Percentiles rank a stretch among this genome's conserved stretches.
phyloP scores from a whole-genome alignment of 2,797 vertebrate genomes.

The Myripristis murdjan region DNA sequence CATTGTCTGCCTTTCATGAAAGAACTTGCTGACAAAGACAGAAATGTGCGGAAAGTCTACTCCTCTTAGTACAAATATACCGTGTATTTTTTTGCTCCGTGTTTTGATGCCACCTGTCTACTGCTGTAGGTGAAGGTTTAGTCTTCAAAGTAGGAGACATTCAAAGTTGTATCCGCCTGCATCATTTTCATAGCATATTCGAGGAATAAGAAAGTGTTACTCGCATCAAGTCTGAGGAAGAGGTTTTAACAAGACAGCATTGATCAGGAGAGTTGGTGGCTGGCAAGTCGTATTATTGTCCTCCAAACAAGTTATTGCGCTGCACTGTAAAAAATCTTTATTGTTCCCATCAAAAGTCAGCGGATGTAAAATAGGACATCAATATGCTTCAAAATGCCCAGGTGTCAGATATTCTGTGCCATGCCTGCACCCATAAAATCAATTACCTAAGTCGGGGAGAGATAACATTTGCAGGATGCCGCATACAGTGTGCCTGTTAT shows the following conservation, averaged over 20 bases:
- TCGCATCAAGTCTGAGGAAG: conserved; percentile 2
- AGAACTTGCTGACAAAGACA: conserved; percentile 59
- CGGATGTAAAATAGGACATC: conserved; percentile 34
- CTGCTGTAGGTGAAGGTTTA: conserved; percentile 45
- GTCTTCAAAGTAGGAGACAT: conserved; percentile 46
- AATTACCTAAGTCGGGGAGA: conserved; percentile 41
- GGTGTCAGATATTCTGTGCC: conserved; percentile 34
- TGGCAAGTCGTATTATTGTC: neutral
- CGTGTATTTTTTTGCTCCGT: conserved; percentile 17
- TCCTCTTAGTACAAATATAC: conserved; percentile 36
- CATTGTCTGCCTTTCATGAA: conserved; percentile 44
- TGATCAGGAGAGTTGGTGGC: conserved; percentile 10
- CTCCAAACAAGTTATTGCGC: conserved; percentile 19
- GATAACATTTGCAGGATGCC: conserved; percentile 44
- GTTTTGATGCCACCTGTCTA: conserved; percentile 60
- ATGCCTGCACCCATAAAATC: conserved; percentile 46
- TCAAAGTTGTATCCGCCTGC: conserved; percentile 21
- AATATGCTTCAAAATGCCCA: conserved; percentile 34
- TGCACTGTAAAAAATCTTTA: conserved; percentile 4
- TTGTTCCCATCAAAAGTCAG: conserved; percentile 15
- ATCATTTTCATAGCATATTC: conserved; percentile 27
- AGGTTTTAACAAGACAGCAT: conserved; percentile 20
- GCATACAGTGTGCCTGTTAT: conserved; percentile 51
- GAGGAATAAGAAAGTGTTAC: neutral
- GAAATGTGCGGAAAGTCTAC: conserved; percentile 32